Percentiles rank a stretch among this genome's conserved stretches.
Evolutionary conservation across 2,797 vertebrate genomes (phyloP).

Genomic region (Falco columbarius): DNA sequence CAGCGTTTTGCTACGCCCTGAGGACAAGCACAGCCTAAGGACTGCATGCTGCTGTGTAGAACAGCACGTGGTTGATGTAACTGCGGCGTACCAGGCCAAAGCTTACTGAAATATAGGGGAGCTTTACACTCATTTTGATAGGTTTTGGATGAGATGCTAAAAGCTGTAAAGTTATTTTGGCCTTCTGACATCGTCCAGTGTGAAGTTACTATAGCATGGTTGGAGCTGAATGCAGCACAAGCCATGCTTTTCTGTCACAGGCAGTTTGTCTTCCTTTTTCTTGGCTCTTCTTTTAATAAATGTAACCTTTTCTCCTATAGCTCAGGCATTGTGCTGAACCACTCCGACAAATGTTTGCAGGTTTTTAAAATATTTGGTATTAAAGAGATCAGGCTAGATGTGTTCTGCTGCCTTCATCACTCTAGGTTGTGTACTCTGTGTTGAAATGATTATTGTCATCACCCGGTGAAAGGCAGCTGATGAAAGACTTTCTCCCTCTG

Average conservation of each 20-base stretch:
- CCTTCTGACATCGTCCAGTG: not conserved
- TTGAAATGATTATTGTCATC: constrained; percentile 61
- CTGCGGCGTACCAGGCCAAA: not conserved
- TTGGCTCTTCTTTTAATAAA: constrained; percentile 42
- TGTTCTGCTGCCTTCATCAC: constrained; percentile 51
- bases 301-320: constrained; percentile 6
- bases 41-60: not conserved
- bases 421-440: constrained; percentile 52
- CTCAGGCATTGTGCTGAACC: constrained; percentile 6
- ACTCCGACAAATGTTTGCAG: constrained; percentile 24
- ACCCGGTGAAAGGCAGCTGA: constrained; percentile 23
- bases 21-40: not conserved
- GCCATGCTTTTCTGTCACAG: not conserved
- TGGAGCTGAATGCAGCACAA: not conserved
- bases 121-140: not conserved
- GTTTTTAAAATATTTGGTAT: constrained; percentile 58
- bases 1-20: not conserved
- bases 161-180: not conserved
- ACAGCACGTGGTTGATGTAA: not conserved
- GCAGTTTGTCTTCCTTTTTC: constrained; percentile 27
- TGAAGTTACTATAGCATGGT: not conserved
- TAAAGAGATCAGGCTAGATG: constrained; percentile 63
- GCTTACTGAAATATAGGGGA: not conserved
- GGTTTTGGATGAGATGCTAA: not conserved
- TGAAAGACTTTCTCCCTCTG: constrained; percentile 34